Evolutionary conservation across 1,140 invertebrate genomes (phyloP).

Genomic region (Chironomus striatipennis): DNA sequence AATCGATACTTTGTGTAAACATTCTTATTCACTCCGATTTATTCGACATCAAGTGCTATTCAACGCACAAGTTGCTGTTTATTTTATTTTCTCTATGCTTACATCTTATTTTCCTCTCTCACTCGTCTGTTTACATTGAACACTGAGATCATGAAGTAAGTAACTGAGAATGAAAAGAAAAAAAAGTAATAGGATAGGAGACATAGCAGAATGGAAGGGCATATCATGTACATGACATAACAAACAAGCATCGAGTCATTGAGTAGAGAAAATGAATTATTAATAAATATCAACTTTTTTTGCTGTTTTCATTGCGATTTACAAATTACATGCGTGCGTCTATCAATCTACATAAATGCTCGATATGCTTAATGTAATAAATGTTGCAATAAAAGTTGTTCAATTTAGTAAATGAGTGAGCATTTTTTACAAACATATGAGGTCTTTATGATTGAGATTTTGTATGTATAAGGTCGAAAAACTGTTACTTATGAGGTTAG

Average conservation of each 20-base stretch:
- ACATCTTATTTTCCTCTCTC: neutral
- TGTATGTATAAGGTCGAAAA: too few relatives aligned
- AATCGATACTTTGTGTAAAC: neutral
- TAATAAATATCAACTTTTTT: constrained; percentile 4
- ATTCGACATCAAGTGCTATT: constrained; percentile 6
- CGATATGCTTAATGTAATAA: neutral
- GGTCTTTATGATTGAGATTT: too few relatives aligned
- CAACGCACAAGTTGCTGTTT: constrained; percentile 11
- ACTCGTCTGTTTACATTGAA: neutral
- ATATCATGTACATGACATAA: neutral
- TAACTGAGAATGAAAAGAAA: too few relatives aligned
- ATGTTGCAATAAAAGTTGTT: too few relatives aligned
- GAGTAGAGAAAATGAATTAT: neutral
- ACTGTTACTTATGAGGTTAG: too few relatives aligned
- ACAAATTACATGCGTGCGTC: neutral
- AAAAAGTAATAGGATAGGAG: neutral
- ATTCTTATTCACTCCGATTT: neutral
- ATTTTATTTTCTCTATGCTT: constrained; percentile 4
- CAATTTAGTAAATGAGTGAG: too few relatives aligned
- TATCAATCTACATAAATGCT: constrained; percentile 7
- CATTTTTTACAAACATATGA: too few relatives aligned
- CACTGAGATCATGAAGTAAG: neutral
- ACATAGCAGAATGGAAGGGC: neutral
- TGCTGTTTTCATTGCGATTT: neutral
- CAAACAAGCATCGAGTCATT: constrained; percentile 4